A percentile compares a stretch with the other conserved stretches of the same genome.
These are phyloP conservation scores for Smithornis capensis DNA, from an alignment of 2,113 vertebrate species.

Conservation along the genomic window DNA sequence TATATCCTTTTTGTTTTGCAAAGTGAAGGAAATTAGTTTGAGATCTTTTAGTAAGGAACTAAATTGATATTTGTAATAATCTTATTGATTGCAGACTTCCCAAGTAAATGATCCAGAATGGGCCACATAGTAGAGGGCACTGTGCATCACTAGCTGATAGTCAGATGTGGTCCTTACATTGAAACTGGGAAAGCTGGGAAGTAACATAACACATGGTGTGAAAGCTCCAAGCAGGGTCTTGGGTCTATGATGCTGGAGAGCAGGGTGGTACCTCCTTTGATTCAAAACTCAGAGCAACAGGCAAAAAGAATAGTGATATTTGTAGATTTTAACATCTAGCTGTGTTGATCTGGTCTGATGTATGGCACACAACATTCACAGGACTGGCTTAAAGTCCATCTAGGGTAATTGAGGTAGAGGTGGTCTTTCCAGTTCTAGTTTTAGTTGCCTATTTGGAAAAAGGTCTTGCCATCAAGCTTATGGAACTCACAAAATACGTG, in stretches of 20 bases:
- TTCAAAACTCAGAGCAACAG: background rate
- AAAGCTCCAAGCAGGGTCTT: background rate
- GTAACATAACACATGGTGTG: rapidly evolving
- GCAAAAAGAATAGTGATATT: background rate
- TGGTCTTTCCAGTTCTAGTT: background rate
- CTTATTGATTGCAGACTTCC: background rate
- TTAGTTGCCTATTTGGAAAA: background rate
- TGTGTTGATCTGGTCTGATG: background rate
- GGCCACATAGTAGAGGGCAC: background rate
- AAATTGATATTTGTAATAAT: background rate
- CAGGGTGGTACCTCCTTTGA: background rate
- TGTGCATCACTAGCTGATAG: background rate
- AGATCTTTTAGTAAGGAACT: background rate
- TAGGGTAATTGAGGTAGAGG: background rate
- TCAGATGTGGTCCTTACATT: background rate
- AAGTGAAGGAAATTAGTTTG: background rate
- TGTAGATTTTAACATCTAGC: background rate
- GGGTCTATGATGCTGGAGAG: background rate
- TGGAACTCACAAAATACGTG: background rate
- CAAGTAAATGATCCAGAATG: background rate
- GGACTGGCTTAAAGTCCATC: background rate
- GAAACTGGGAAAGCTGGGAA: background rate
- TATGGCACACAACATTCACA: background rate
- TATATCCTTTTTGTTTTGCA: background rate
- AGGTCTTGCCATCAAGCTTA: background rate